A percentile compares a stretch with the other conserved stretches of the same genome.
Evolutionary conservation across 2,113 vertebrate species (phyloP).

Genomic region (Albula glossodonta): DNA sequence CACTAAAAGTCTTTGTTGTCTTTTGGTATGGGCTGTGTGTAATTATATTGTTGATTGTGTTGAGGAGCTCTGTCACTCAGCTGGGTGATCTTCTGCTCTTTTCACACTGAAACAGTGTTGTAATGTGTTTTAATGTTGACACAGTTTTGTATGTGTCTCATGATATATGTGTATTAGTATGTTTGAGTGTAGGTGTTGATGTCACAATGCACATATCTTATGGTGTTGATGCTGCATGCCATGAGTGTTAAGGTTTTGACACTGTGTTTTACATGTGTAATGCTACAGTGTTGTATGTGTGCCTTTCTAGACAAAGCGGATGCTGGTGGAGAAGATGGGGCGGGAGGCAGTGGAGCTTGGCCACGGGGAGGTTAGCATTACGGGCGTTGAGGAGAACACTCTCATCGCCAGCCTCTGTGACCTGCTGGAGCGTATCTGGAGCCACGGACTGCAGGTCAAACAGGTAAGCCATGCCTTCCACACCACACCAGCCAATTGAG

Average conservation of each 20-base stretch:
- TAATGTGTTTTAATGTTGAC: too few relatives aligned
- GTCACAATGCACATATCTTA: not conserved
- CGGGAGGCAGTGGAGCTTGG: conserved; percentile 90
- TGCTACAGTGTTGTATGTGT: not conserved
- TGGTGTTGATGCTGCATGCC: not conserved
- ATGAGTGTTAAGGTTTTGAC: not conserved
- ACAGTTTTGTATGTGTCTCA: not conserved
- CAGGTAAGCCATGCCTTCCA: conserved; percentile 73
- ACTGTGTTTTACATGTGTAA: not conserved
- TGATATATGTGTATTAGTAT: too few relatives aligned
- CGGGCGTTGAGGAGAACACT: conserved; percentile 91
- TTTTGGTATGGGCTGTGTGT: not conserved
- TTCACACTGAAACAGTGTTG: too few relatives aligned
- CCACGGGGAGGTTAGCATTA: conserved; percentile 92
- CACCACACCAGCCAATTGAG: not conserved
- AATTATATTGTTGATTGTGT: not conserved
- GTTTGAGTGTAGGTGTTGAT: too few relatives aligned
- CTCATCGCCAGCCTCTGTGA: conserved; percentile 94
- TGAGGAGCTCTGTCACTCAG: not conserved
- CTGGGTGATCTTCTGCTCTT: not conserved
- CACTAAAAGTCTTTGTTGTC: not conserved
- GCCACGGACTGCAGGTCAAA: conserved; percentile 90
- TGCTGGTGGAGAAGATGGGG: conserved; percentile 98
- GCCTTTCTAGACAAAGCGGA: conserved; percentile 84
- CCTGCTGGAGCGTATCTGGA: conserved; percentile 96